phyloP scores from a whole-genome alignment of 2,888 invertebrate genomes.

The Yponomeuta malinellus region DNA sequence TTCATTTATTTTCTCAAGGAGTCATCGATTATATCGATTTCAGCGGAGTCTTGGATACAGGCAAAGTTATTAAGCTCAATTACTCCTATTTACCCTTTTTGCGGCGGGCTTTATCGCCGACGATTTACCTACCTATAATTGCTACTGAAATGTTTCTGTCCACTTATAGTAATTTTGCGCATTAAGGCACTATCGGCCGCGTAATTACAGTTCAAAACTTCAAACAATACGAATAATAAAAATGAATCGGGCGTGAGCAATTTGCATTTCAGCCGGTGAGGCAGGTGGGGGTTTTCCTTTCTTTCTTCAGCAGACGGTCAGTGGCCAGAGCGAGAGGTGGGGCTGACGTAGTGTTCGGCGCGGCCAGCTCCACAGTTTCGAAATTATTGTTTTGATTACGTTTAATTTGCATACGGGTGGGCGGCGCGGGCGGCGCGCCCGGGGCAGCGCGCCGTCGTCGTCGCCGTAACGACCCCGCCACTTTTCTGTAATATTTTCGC shows the following conservation, averaged over 20 bases:
- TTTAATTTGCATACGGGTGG: conserved; percentile 72
- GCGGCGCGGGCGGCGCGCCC: conserved; percentile 33
- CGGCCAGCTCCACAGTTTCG: conserved; percentile 45
- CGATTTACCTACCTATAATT: conserved; percentile 32
- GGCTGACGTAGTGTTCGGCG: conserved; percentile 28
- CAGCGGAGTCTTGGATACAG: conserved; percentile 6
- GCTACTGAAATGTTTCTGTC: conserved; percentile 58
- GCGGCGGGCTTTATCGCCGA: conserved; percentile 42
- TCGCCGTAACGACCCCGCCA: conserved; percentile 68
- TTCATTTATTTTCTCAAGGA: too few species aligned
- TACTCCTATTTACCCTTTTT: conserved; percentile 23
- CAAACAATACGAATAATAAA: conserved; percentile 66
- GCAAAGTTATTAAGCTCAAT: conserved; percentile 17
- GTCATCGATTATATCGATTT: neutral
- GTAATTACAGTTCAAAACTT: conserved; percentile 56
- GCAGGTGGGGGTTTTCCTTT: conserved; percentile 42
- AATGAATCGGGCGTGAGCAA: conserved; percentile 54
- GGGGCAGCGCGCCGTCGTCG: conserved; percentile 38
- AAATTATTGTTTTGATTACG: conserved; percentile 75
- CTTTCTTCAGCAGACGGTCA: conserved; percentile 24
- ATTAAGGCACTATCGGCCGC: conserved; percentile 58
- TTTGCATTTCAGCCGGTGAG: conserved; percentile 58
- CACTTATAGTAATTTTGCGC: conserved; percentile 62
- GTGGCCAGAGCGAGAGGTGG: conserved; percentile 42
- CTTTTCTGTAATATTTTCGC: conserved; percentile 76